phyloP scores from a whole-genome alignment of 2,113 vertebrate genomes.

The Phyllopteryx taeniolatus region DNA sequence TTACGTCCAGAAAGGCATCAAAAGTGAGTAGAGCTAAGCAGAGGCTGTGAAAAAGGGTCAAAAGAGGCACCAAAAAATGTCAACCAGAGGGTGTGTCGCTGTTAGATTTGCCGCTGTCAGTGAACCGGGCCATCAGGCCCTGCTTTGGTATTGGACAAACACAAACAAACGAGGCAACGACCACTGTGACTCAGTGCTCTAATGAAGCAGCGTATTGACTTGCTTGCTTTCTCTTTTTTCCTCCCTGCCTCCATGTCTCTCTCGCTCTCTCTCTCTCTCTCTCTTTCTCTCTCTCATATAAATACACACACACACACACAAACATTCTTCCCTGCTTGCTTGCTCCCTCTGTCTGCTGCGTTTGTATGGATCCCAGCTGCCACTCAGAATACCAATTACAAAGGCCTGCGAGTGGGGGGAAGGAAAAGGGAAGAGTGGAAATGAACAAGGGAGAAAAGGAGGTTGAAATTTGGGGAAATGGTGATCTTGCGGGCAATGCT shows the following conservation, averaged over 20 bases:
- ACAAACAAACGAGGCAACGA: constrained; percentile 80
- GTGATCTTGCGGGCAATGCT: constrained; percentile 15
- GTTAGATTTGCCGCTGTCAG: constrained; percentile 66
- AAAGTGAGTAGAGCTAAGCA: constrained; percentile 19
- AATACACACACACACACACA: constrained; percentile 17
- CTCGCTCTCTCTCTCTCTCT: constrained; percentile 48
- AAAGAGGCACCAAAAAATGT: background rate
- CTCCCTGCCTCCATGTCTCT: constrained; percentile 49
- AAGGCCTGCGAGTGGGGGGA: constrained; percentile 64
- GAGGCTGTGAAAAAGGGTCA: constrained; percentile 21
- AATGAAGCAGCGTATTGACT: constrained; percentile 83
- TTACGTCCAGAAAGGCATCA: background rate
- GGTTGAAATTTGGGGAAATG: constrained; percentile 9
- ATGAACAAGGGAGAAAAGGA: constrained; percentile 12
- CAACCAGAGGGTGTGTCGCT: constrained; percentile 46
- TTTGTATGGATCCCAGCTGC: constrained; percentile 80
- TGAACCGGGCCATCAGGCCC: constrained; percentile 64
- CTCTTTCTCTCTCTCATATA: constrained; percentile 22
- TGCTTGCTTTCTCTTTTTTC: constrained; percentile 71
- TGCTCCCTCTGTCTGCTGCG: constrained; percentile 70
- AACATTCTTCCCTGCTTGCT: constrained; percentile 37
- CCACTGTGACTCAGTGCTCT: constrained; percentile 79
- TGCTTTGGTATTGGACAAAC: constrained; percentile 81
- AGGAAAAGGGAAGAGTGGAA: constrained; percentile 20
- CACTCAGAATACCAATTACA: constrained; percentile 80